Conservation (phyloP, 1,140 invertebrate genomes). For the Magallana gigas region DNA sequence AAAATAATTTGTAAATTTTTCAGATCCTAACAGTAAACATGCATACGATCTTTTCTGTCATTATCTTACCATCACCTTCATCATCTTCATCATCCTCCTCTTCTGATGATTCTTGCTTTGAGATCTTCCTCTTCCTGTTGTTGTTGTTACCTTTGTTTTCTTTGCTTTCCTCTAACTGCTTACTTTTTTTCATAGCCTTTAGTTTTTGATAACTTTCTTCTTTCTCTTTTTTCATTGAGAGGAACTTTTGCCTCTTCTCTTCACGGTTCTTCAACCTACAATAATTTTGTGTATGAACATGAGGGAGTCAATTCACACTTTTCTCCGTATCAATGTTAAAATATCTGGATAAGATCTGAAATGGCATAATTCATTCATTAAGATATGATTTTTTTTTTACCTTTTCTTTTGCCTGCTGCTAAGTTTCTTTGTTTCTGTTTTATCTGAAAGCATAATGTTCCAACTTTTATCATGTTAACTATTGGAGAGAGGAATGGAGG, state of each 20-base stretch:
- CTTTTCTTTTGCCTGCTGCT: constrained; percentile 45
- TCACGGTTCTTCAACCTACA: constrained; percentile 18
- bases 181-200: constrained; percentile 1
- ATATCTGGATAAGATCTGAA: too few relatives aligned
- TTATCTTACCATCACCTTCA: too few relatives aligned
- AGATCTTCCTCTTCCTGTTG: neutral
- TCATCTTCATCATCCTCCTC: neutral
- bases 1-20: too few relatives aligned
- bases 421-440: constrained; percentile 21
- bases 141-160: neutral
- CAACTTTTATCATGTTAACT: too few relatives aligned
- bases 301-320: too few relatives aligned
- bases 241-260: constrained; percentile 6
- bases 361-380: neutral
- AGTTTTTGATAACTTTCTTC: constrained; percentile 1
- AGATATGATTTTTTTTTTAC: neutral
- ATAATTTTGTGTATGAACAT: neutral
- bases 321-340: too few relatives aligned
- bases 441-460: neutral
- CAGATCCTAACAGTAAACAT: too few relatives aligned
- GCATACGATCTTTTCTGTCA: too few relatives aligned
- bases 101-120: neutral
- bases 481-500: too few relatives aligned
- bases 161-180: neutral
- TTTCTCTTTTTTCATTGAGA: constrained; percentile 21